Conservation (phyloP, 2,113 vertebrate species). For the Acrocephalus kingi region DNA sequence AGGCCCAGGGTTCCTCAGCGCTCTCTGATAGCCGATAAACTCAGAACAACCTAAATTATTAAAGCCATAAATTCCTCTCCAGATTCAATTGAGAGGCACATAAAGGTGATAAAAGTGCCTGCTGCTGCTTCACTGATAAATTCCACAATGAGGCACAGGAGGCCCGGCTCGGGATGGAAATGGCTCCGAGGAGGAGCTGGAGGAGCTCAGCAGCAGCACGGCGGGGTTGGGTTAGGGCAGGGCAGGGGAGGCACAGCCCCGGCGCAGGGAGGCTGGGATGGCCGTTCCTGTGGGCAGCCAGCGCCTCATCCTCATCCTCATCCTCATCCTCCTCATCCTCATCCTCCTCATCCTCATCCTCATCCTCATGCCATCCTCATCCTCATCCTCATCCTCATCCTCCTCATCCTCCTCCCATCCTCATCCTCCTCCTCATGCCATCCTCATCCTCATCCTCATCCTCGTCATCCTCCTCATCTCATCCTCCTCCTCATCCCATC, state of each 20-base stretch:
- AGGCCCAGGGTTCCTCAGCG: background rate
- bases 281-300: too few relatives aligned
- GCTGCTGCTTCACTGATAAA: background rate
- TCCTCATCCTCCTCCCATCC: too few relatives aligned
- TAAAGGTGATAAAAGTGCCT: background rate
- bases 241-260: background rate
- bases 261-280: too few relatives aligned
- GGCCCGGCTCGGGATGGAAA: too few relatives aligned
- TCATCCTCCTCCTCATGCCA: too few relatives aligned
- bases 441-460: too few relatives aligned
- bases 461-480: too few relatives aligned
- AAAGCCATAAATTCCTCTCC: background rate
- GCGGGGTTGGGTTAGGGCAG: background rate
- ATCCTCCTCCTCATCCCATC: too few relatives aligned
- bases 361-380: too few relatives aligned
- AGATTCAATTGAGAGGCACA: background rate
- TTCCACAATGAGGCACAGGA: background rate
- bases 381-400: too few relatives aligned
- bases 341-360: too few relatives aligned
- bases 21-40: background rate
- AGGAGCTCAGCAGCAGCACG: background rate
- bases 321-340: too few relatives aligned
- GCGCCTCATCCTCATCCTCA: background rate
- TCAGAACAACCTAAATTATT: background rate
- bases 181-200: background rate